Percentiles rank a stretch among this genome's conserved stretches.
Conservation (phyloP, 2,888 invertebrate species). For the Aspidiotus destructor region DNA sequence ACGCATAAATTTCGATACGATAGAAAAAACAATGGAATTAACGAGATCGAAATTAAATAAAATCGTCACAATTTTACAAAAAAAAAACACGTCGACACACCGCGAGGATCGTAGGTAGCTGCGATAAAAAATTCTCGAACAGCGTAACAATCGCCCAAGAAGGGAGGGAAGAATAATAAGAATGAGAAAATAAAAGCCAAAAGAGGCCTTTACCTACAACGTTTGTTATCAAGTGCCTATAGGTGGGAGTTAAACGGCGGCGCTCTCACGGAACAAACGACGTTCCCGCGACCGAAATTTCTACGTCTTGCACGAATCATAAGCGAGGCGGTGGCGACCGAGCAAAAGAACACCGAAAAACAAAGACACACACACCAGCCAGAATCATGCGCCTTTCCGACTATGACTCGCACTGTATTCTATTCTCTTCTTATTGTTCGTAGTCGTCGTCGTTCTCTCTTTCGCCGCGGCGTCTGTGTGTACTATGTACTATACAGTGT, state of each 20-base stretch:
- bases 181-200: slow-evolving; percentile 16
- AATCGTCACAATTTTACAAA: too few relatives aligned
- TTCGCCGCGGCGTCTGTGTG: neutral
- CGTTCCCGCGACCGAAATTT: slow-evolving; percentile 27
- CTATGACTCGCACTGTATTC: slow-evolving; percentile 14
- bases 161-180: neutral
- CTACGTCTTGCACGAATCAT: slow-evolving; percentile 30
- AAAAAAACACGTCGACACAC: slow-evolving; percentile 12
- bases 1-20: too few relatives aligned
- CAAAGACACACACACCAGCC: slow-evolving; percentile 26
- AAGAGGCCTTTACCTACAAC: slow-evolving; percentile 19
- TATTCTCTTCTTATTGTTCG: slow-evolving; percentile 14
- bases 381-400: slow-evolving; percentile 21
- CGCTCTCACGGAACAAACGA: slow-evolving; percentile 25
- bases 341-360: slow-evolving; percentile 16
- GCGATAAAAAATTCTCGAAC: too few relatives aligned
- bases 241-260: slow-evolving; percentile 24
- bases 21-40: too few relatives aligned
- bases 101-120: slow-evolving; percentile 1
- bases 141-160: slow-evolving; percentile 12
- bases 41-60: too few relatives aligned
- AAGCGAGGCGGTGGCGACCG: slow-evolving; percentile 25
- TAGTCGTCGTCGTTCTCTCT: slow-evolving; percentile 3
- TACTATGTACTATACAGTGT: slow-evolving; percentile 1
- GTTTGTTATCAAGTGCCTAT: slow-evolving; percentile 23